Percentiles rank a stretch among this genome's conserved stretches.
These are phyloP conservation scores for Neoscelio sp. DNA, from an alignment of 2,888 invertebrate genomes.

Conservation along the genomic window DNA sequence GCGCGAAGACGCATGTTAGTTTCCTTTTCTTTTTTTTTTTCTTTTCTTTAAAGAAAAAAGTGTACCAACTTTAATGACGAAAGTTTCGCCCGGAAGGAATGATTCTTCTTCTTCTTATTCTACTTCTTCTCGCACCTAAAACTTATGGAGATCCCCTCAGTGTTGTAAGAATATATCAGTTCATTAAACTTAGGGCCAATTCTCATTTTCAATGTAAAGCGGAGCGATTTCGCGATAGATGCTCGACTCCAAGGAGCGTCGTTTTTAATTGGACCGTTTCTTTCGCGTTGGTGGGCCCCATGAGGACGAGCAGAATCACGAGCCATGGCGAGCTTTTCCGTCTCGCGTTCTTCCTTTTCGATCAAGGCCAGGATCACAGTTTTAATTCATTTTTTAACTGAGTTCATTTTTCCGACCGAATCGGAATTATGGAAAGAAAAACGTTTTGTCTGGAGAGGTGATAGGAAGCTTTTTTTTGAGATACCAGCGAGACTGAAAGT, in stretches of 20 bases:
- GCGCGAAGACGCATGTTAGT: slow-evolving; percentile 40
- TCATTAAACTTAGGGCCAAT: slow-evolving; percentile 63
- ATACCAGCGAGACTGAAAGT: slow-evolving; percentile 1
- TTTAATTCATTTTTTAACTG: slow-evolving; percentile 77
- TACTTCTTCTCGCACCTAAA: slow-evolving; percentile 30
- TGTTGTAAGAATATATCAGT: slow-evolving; percentile 62
- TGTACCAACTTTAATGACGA: slow-evolving; percentile 60
- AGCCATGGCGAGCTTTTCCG: slow-evolving; percentile 75
- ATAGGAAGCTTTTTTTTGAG: not conserved
- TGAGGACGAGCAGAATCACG: slow-evolving; percentile 79
- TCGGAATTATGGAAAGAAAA: slow-evolving; percentile 62
- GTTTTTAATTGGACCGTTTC: slow-evolving; percentile 82
- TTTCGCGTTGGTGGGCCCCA: slow-evolving; percentile 75
- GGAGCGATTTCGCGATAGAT: slow-evolving; percentile 59
- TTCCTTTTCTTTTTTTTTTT: too few relatives aligned
- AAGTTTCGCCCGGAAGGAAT: slow-evolving; percentile 50
- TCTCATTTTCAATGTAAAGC: slow-evolving; percentile 65
- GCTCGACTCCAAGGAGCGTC: slow-evolving; percentile 62
- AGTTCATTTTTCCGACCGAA: slow-evolving; percentile 72
- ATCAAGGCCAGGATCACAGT: slow-evolving; percentile 80
- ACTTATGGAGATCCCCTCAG: slow-evolving; percentile 57
- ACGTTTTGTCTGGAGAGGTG: slow-evolving; percentile 1
- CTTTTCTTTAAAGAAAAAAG: slow-evolving; percentile 30
- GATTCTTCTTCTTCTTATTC: slow-evolving; percentile 49
- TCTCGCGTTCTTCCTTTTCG: slow-evolving; percentile 73